Conservation (phyloP, 2,797 vertebrate species). For the Dryobates pubescens region DNA sequence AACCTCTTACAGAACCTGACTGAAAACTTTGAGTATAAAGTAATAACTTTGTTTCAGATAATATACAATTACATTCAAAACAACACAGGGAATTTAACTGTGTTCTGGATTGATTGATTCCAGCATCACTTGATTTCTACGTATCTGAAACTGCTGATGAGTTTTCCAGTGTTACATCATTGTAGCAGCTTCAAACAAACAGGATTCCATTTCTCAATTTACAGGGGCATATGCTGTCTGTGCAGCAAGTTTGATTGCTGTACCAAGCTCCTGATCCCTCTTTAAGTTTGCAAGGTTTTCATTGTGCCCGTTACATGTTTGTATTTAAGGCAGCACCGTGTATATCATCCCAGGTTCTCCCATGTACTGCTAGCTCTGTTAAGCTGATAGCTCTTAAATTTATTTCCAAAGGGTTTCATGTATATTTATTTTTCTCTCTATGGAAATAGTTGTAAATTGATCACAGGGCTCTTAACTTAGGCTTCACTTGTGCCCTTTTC, state of each 20-base stretch:
- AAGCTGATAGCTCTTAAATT: not conserved
- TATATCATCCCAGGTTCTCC: not conserved
- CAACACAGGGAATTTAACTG: not conserved
- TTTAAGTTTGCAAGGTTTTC: not conserved
- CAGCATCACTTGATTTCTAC: not conserved
- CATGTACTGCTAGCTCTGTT: not conserved
- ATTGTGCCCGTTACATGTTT: not conserved
- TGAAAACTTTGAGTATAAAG: not conserved
- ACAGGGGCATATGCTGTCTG: not conserved
- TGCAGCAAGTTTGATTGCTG: not conserved
- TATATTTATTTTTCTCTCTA: not conserved
- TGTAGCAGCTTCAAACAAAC: not conserved
- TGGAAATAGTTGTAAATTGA: not conserved
- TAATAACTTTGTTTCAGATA: not conserved
- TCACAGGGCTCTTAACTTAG: not conserved
- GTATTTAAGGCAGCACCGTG: not conserved
- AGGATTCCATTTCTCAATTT: not conserved
- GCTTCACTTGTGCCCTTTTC: not conserved
- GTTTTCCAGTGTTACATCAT: not conserved
- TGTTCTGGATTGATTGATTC: not conserved
- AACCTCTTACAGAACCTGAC: not conserved
- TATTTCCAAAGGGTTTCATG: not conserved
- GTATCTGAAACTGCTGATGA: not conserved
- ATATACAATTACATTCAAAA: not conserved
- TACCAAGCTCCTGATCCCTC: not conserved